Conservation (phyloP, 2,888 invertebrate species). For the Xestoiulus laeticollis region DNA sequence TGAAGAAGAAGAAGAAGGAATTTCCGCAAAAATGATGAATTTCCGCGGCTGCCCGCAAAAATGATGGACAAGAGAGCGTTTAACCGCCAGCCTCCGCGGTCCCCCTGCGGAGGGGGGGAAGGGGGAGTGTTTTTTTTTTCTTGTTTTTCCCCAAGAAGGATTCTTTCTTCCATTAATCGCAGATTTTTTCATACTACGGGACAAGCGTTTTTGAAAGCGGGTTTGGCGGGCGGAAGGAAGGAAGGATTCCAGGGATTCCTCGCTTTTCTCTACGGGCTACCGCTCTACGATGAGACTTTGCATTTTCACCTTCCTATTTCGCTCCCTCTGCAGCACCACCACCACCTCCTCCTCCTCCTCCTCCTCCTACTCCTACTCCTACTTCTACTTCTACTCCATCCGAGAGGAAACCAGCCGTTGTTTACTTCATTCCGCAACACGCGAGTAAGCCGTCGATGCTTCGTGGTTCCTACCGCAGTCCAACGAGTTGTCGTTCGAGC, state of each 20-base stretch:
- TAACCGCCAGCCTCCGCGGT: not conserved
- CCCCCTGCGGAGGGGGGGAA: not conserved
- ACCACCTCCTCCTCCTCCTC: too few relatives aligned
- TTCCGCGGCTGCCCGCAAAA: not conserved
- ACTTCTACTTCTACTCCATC: too few relatives aligned
- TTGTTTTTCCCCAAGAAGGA: not conserved
- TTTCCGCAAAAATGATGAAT: not conserved
- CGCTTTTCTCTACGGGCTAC: not conserved
- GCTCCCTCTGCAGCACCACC: not conserved
- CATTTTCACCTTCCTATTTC: not conserved
- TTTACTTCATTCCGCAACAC: too few relatives aligned
- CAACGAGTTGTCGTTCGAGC: too few relatives aligned
- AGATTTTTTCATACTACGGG: constrained; percentile 1
- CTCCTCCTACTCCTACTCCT: too few relatives aligned
- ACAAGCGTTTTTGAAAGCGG: not conserved
- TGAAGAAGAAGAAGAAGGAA: not conserved
- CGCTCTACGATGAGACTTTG: not conserved
- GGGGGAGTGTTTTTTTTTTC: too few relatives aligned
- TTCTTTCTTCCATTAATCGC: constrained; percentile 26
- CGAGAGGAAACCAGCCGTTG: too few relatives aligned
- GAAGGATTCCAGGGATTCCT: too few relatives aligned
- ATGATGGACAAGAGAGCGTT: too few relatives aligned
- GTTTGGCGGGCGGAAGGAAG: not conserved
- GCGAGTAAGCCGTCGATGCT: too few relatives aligned
- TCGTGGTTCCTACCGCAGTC: too few relatives aligned